Evolutionary conservation across 2,888 invertebrate species (phyloP).

Genomic region (Timandra comae): DNA sequence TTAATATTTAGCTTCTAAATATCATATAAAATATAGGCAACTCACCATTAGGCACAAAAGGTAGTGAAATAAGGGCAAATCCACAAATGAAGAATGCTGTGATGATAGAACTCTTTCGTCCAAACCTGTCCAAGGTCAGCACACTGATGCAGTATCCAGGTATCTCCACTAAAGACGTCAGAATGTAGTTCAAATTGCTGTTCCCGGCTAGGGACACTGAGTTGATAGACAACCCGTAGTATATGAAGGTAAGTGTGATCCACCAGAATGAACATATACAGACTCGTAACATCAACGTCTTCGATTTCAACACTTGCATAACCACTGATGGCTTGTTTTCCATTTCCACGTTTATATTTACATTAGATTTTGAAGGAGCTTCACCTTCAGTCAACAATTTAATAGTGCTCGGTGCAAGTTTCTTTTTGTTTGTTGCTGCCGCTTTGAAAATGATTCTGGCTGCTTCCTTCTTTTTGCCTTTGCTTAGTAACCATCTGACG

Average conservation of each 20-base stretch:
- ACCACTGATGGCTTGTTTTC: conserved; percentile 25
- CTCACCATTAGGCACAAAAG: conserved; percentile 76
- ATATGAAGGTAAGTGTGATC: conserved; percentile 87
- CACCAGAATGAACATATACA: conserved; percentile 85
- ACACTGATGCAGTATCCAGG: conserved; percentile 79
- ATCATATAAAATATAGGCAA: too few relatives aligned
- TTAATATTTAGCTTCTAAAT: too few relatives aligned
- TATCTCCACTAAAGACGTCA: conserved; percentile 79
- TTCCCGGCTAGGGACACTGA: conserved; percentile 85
- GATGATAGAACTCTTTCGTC: conserved; percentile 76
- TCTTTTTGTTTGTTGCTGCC: conserved; percentile 59
- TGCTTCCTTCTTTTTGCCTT: conserved; percentile 72
- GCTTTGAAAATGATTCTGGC: conserved; percentile 67
- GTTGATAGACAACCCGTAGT: conserved; percentile 87
- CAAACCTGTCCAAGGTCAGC: conserved; percentile 75
- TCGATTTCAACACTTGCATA: conserved; percentile 66
- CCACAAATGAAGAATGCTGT: conserved; percentile 77
- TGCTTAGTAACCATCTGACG: conserved; percentile 82
- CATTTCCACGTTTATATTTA: conserved; percentile 1
- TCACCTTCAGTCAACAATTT: too few relatives aligned
- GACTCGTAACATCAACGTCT: conserved; percentile 66
- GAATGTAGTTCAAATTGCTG: conserved; percentile 85
- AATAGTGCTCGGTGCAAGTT: conserved; percentile 56
- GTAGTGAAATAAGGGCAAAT: conserved; percentile 70
- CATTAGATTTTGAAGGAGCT: conserved; percentile 9